A percentile compares a stretch with the other conserved stretches of the same genome.
These are phyloP conservation scores for Diachasmimorpha longicaudata DNA, from an alignment of 1,140 invertebrate genomes.

Conservation along the genomic window DNA sequence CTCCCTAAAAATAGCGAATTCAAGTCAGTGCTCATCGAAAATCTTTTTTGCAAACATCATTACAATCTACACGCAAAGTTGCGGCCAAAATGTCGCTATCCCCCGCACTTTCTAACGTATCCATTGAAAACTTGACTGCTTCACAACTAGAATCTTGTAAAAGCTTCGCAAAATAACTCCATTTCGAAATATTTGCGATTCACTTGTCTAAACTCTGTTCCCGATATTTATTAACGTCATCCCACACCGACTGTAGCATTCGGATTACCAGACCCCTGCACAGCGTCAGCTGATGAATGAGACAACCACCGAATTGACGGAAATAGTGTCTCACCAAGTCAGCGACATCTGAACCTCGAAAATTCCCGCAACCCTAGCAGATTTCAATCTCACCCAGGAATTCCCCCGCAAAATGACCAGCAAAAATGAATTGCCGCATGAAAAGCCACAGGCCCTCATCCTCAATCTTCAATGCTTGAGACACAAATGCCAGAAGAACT, in stretches of 20 bases:
- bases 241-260: not conserved
- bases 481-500: not conserved
- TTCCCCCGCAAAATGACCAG: not conserved
- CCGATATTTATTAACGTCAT: not conserved
- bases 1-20: too few species aligned
- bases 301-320: not conserved
- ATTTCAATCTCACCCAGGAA: too few species aligned
- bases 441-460: not conserved
- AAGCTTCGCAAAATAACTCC: not conserved
- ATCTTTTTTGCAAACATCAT: too few species aligned
- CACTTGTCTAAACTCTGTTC: not conserved
- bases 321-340: constrained; percentile 6
- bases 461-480: constrained; percentile 1
- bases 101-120: too few species aligned
- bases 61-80: too few species aligned
- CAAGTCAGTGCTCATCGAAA: too few species aligned
- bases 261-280: not conserved
- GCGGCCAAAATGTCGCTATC: too few species aligned
- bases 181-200: too few species aligned
- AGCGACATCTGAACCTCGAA: not conserved
- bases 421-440: not conserved
- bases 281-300: not conserved
- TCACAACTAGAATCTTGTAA: not conserved
- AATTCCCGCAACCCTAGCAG: too few species aligned
- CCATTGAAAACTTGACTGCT: too few species aligned